Conservation (phyloP, 53 echinoderm and acorn worm genomes). For the Stichopus horrens region DNA sequence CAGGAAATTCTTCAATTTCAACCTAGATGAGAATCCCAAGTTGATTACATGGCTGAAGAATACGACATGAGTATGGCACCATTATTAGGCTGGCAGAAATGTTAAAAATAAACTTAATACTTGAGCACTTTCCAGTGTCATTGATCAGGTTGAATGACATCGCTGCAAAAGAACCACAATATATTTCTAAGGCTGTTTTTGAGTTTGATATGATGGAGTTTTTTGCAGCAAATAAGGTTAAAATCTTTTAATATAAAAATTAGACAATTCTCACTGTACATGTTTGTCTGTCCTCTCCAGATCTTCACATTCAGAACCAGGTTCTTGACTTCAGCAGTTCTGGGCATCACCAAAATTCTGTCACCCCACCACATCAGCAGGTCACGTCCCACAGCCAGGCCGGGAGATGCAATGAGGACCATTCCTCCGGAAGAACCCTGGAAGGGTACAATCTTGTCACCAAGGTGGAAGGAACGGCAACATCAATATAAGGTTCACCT, state of each 20-base stretch:
- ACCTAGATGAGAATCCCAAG: too few species aligned
- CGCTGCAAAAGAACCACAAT: too few species aligned
- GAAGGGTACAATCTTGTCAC: conserved; percentile 58
- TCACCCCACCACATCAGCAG: conserved; percentile 27
- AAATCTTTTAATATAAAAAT: background rate
- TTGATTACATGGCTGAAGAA: too few species aligned
- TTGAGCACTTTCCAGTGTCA: too few species aligned
- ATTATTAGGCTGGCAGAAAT: too few species aligned
- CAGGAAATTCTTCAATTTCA: too few species aligned
- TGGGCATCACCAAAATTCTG: conserved; percentile 31
- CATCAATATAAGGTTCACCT: background rate
- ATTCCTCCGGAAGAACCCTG: conserved; percentile 48
- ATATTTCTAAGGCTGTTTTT: too few species aligned
- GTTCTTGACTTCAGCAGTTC: conserved; percentile 51
- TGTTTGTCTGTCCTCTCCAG: conserved; percentile 13
- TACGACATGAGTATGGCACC: too few species aligned
- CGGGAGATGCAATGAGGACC: conserved; percentile 48
- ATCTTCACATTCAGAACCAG: conserved; percentile 47
- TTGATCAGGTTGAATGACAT: too few species aligned
- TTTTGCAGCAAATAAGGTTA: background rate
- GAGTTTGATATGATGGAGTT: too few species aligned
- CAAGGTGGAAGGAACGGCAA: conserved; percentile 40
- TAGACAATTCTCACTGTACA: background rate
- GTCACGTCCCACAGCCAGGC: background rate
- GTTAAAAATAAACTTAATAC: too few species aligned